Conservation (phyloP, 2,888 invertebrate species). For the Rapana venosa region DNA sequence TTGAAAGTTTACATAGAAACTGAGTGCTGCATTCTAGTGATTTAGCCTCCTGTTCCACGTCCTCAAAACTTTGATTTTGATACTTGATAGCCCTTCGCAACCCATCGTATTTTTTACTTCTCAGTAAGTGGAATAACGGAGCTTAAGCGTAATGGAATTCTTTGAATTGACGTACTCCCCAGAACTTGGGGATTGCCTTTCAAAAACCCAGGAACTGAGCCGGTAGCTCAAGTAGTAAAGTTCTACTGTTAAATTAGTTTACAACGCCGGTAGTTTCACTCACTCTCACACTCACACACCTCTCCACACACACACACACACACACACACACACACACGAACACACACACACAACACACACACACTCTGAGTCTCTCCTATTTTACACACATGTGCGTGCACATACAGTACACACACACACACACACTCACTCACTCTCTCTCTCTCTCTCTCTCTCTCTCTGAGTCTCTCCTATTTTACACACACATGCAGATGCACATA, state of each 20-base stretch:
- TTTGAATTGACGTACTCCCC: background rate
- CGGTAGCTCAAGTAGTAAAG: background rate
- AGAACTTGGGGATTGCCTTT: background rate
- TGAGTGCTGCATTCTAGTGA: too few relatives aligned
- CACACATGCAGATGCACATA: background rate
- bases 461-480: too few relatives aligned
- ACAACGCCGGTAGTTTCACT: background rate
- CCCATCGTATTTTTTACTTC: background rate
- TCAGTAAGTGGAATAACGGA: background rate
- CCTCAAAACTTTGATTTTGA: too few relatives aligned
- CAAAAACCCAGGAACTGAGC: background rate
- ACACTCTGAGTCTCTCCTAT: too few relatives aligned
- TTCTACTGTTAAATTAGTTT: background rate
- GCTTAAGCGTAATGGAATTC: background rate
- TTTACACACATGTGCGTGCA: background rate
- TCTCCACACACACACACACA: too few relatives aligned
- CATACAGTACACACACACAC: background rate
- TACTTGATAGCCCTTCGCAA: background rate
- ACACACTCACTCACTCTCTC: background rate
- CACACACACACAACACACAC: too few relatives aligned
- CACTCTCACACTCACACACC: background rate
- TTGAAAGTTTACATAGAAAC: too few relatives aligned
- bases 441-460: too few relatives aligned
- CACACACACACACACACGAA: too few relatives aligned
- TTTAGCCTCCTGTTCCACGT: too few relatives aligned